Evolutionary conservation across 2,797 vertebrate genomes (phyloP), one percentile per base, ranked within the genome.

Genomic region (Meriones psammophilus): DNA sequence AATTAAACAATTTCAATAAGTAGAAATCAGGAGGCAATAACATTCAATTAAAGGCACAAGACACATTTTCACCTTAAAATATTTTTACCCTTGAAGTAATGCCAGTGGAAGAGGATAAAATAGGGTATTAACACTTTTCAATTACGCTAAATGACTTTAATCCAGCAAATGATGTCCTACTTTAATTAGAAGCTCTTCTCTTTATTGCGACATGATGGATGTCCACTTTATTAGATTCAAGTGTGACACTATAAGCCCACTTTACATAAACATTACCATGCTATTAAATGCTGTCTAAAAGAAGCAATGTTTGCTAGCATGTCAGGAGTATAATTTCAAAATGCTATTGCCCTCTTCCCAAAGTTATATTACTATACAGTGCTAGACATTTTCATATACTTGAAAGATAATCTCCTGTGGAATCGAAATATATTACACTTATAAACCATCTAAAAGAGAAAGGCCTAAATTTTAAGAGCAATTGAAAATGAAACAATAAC

Each of bases 141-240:
- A 99, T 99, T 99, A 99, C 92, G 62, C 96, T 98, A 99, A 99
- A 99, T 99, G 98, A 99, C 99, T 99, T 99, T 99, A 99, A 99
- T 99, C 98, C 98, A 97, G 98, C 98, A 99, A 99, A 99, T 99
- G 97, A 99, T 98, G 98, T 98, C 98, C 97, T 98, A 98, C 98
- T 99, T 99, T 98, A 99, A 99, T 99, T 98, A 99, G 98, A 98
- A 98, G 98, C 98, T 98, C 98, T 99, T 99, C 97, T 98, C 98
- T 97, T 99, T 99, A 98, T 98, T 98, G 98, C 98, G 97, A 98
- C 98, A 98, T 99, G 99, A 99, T 98, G 99, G 97, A 99, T 99
- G 98, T 98, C 99, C 98, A 99, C 98, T 99, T 99, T 99, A 99
- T 99, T 99, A 99, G 98, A 98, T 98, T 99, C 98, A 96, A 99